Evolutionary conservation across 2,888 invertebrate genomes (phyloP), one percentile per base, ranked within the genome.

Genomic region (Hecatera dysodea): DNA sequence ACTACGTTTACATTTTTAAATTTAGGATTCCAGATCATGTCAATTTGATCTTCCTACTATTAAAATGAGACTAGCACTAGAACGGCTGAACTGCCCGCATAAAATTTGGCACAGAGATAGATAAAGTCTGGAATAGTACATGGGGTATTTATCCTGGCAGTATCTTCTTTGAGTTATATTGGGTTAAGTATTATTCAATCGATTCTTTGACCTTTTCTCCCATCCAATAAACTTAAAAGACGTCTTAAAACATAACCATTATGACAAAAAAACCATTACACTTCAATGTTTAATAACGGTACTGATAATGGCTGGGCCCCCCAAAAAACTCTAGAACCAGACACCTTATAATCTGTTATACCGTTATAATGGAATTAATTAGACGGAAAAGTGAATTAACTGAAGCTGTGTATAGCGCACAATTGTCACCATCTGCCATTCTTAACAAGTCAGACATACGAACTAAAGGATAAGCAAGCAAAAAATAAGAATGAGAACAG

Each of bases 381-480:
- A 91, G 86, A 88, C 85, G 88, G 90, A 90, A 91, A 92, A 92
- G 89, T 90, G 89, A 90, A 93, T 94, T 92, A 93, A 88, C 87
- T 82, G 63, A 81, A 87, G 85, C 87, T 88, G 87, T 89, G 89
- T 89, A 87, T 90, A 91, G 89, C 87, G 87, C 84, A 81, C 90
- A 89, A 92, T 92, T 90, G 91, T 89, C 89, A 89, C 90, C 93
- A 93, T 91, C 93, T 93, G 93, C 91, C 86, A 67, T 90, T 90
- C 89, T 90, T 88, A 88, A 79, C 83, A 66, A 57, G 39, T 33
- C 67, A 48, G 42, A 87, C 84, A 84, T 53, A 90, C 73, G 0
- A 80, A 0, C 22, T 0, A 7, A 9, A 7, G 22, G 63, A 15
- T 61, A 33, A n/a, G 62, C n/a, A n/a, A 83, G 33, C 80, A 0